Evolutionary conservation across 1,140 invertebrate genomes (phyloP).

Genomic region (Drosophila sturtevanti): DNA sequence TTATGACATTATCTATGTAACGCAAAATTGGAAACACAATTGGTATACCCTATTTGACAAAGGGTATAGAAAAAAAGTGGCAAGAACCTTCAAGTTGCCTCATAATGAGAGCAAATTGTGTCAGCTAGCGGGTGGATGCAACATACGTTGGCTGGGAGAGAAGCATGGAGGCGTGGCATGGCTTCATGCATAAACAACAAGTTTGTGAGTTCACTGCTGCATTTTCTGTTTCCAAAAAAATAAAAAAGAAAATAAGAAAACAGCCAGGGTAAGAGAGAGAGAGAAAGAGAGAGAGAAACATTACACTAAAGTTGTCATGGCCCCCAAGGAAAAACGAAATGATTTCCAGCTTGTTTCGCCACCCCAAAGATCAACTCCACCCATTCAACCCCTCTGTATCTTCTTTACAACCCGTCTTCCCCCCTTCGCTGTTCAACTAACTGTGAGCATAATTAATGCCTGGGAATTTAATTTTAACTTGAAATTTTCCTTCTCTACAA

Average conservation of each 20-base stretch:
- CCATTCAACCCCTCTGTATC: too few species aligned
- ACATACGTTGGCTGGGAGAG: not conserved
- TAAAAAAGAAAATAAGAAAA: not conserved
- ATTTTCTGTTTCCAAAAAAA: conserved; percentile 15
- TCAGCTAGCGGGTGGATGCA: conserved; percentile 38
- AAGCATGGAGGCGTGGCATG: not conserved
- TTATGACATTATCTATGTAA: too few species aligned
- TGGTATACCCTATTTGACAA: too few species aligned
- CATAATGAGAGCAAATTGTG: conserved; percentile 57
- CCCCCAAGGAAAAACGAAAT: conserved; percentile 18
- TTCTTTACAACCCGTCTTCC: not conserved
- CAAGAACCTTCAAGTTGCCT: conserved; percentile 33
- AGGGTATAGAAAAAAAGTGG: conserved; percentile 21
- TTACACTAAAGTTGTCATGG: conserved; percentile 27
- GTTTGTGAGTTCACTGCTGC: conserved; percentile 28
- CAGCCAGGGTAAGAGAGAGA: not conserved
- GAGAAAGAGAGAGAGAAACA: not conserved
- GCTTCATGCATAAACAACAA: conserved; percentile 69
- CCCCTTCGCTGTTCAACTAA: not conserved
- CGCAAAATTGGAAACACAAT: too few species aligned
- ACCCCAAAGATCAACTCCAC: not conserved
- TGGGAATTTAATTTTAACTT: conserved; percentile 27
- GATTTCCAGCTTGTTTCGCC: conserved; percentile 5
- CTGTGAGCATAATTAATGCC: conserved; percentile 50
- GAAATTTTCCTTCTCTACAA: conserved; percentile 5